Evolutionary conservation across 2,113 vertebrate genomes (phyloP), one percentile per base, ranked within the genome.

Genomic region (Acrocephalus kingi): DNA sequence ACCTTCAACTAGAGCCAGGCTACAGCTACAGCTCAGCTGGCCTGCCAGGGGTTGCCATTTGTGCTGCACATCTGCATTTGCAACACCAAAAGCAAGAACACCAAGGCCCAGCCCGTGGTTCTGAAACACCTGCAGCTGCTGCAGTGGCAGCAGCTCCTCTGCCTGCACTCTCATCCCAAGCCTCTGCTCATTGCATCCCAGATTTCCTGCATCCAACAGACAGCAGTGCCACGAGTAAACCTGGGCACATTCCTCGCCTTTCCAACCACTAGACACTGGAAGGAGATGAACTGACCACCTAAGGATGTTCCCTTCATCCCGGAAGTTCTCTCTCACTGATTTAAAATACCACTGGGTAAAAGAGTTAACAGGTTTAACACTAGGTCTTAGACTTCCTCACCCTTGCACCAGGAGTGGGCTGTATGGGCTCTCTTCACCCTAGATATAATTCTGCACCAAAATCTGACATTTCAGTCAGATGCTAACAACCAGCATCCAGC

Each of bases 21-120:
- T 30, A 7, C 41, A 84, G 80, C 79, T 24, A 17, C 71, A 81
- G 48, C 64, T 87, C 77, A 67, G 51, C 69, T 24, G 11, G 35
- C 20, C 64, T 35, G 66, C 64, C 18, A 46, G 45, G 35, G 3
- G 1, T 3, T 61, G 41, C 9, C n/a, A 8, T 3, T 73, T 45
- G 43, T n/a, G 69, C 59, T 58, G n/a, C 14, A 39, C 52, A 31
- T 66, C 48, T 37, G 63, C 55, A 15, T 51, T 66, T 52, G 22
- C 35, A 43, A 51, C 28, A 17, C 28, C n/a, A 33, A 76, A 80
- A 7, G 11, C 52, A 62, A 31, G 66, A 73, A 33, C 0, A 0
- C 8, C 61, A 39, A 54, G 56, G 59, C 31, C 37, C 27, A 66
- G 64, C 30, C 84, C 11, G 4, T 1, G 5, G 56, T 9, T 82